Evolutionary conservation across 92 coral and sea anemone genomes (phyloP), one percentile per base, ranked within the genome.

Genomic region (Epizoanthus illoricatus): DNA sequence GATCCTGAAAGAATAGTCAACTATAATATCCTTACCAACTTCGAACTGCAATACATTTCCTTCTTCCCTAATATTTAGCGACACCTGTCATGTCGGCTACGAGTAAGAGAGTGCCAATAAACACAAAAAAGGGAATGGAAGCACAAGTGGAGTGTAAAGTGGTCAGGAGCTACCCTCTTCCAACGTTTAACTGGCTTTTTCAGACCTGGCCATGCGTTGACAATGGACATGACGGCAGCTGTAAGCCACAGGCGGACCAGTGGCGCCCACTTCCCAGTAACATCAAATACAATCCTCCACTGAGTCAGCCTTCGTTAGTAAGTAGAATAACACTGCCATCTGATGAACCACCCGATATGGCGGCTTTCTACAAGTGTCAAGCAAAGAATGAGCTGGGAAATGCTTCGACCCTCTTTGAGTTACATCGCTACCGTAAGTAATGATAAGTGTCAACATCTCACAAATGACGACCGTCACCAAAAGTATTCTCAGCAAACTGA

Each of bases 191-290:
- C 16, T 74, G 79, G 79, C 5, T 74, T 1, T 74, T 54, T 24
- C 79, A 74, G 79, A 74, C 5, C 2, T 74, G 79, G 79, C 79
- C 79, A 39, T 74, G 79, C 40, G 41, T 40, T 13, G 79, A 74
- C 19, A 55, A 56, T 52, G 45, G 65, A 12, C 40, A 17, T 55
- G 79, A 74, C 45, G 39, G n/a, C 33, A 28, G n/a, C 60, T 74
- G 79, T 41, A 55, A 59, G 20, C 79, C 79, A 21, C 42, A 23
- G 79, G 65, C 41, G 43, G 79, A 56, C 49, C 20, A 74, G 49
- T 74, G 79, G 79, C 79, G 64, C 28, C 36, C 64, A 4, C 63
- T 74, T 24, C 79, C 79, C 12, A 52, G 43, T 5, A 1, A 40
- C 6, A 74, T 74, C 47, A 74, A 8, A 55, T 41, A 61, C 60